phyloP scores from a whole-genome alignment of 1,140 invertebrate species.

The Ectropis grisescens region DNA sequence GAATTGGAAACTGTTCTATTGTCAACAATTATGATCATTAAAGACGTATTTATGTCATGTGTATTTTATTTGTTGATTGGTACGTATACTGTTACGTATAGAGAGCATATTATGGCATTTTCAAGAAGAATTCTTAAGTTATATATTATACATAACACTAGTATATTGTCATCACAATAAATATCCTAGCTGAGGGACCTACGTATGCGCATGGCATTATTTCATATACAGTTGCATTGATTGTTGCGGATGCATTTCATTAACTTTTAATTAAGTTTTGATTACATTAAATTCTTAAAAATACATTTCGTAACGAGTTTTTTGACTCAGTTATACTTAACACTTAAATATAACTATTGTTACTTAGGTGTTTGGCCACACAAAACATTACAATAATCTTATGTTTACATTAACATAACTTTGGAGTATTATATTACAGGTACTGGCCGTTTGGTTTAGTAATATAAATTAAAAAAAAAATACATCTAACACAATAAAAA shows the following conservation, averaged over 20 bases:
- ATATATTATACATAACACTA: slow-evolving; percentile 16
- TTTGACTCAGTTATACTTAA: no score
- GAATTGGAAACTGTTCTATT: background rate
- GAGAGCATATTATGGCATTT: background rate
- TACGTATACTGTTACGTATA: slow-evolving; percentile 24
- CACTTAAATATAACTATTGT: no score
- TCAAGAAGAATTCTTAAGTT: no score
- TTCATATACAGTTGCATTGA: slow-evolving; percentile 12
- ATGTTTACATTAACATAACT: no score
- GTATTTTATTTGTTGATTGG: no score
- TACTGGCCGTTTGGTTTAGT: slow-evolving; percentile 48
- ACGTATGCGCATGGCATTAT: no score
- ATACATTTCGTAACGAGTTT: no score
- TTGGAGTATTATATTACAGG: slow-evolving; percentile 63
- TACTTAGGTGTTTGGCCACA: no score
- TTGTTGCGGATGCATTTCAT: slow-evolving; percentile 12
- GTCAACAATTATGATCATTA: background rate
- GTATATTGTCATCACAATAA: slow-evolving; percentile 32
- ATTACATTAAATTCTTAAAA: no score
- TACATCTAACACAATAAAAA: slow-evolving; percentile 17
- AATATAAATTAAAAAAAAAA: slow-evolving; percentile 23
- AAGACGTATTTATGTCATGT: no score
- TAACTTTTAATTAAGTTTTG: no score
- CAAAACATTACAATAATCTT: no score
- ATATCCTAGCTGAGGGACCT: slow-evolving; percentile 2